Evolutionary conservation across 1,140 invertebrate species (phyloP), one percentile per base, ranked within the genome.

Genomic region (Penaeus indicus): DNA sequence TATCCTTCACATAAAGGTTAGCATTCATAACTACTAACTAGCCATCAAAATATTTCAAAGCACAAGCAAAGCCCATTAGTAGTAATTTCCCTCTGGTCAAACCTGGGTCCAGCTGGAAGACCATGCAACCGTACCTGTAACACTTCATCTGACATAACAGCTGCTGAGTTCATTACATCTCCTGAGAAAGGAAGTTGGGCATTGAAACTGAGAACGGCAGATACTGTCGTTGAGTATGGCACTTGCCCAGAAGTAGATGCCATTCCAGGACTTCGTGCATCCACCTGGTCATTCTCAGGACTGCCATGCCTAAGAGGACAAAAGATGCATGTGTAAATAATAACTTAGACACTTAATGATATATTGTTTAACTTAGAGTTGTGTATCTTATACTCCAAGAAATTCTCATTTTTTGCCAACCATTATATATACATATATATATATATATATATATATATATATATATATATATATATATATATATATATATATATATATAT

Each of bases 201-300:
- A 72, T 62, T 85, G 25, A 84, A 83, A 85, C 88, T 89, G 19
- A 89, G 78, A 27, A 84, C 88, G n/a, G 88, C 88, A 63, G 88
- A 89, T 22, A 89, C 88, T 0, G 88, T 89, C 27, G 88, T 89
- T 18, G 88, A 42, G 77, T 81, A 89, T 18, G 60, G 62, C 19
- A 61, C n/a, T 13, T 69, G 42, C 3, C 42, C 63, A 79, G n/a
- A n/a, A 54, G 69, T 32, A 19, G 19, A 27, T 27, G 32, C 19
- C 54, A 38, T 32, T 8, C 27, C 38, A 21, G n/a, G 38, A 32
- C 21, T 13, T 32, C 62, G 62, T 54, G 47, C 75, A 47, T 80
- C 82, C 18, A 79, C 82, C 42, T 77, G 47, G 21, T 42, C 61
- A 54, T 63, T 72, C 25, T 69, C 63, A n/a, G 25, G 22, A 63